phyloP scores from a whole-genome alignment of 2,888 invertebrate species.

The Lasioglossum oenotherae region DNA sequence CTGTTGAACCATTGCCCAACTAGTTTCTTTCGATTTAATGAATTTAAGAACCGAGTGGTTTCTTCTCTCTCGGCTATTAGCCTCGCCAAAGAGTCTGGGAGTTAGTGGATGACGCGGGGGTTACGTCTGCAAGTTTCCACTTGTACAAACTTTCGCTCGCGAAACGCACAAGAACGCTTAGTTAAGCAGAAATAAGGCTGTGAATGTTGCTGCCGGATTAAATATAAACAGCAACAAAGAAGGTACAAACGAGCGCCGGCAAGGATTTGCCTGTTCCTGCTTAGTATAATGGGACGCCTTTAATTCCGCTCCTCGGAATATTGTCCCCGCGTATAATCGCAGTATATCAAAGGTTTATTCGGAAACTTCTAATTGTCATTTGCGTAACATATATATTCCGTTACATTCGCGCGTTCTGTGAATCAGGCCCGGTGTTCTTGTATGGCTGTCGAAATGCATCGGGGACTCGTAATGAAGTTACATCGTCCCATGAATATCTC shows the following conservation, averaged over 20 bases:
- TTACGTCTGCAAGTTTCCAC: constrained; percentile 63
- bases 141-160: constrained; percentile 55
- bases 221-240: constrained; percentile 58
- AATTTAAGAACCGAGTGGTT: constrained; percentile 31
- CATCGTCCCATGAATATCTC: constrained; percentile 8
- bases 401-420: background rate
- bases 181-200: constrained; percentile 66
- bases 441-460: background rate
- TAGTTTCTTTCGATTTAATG: constrained; percentile 35
- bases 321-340: constrained; percentile 35
- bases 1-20: background rate
- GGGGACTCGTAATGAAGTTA: background rate
- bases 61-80: constrained; percentile 57
- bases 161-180: constrained; percentile 58
- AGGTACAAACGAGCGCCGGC: constrained; percentile 41
- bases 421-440: background rate
- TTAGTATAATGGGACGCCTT: constrained; percentile 25
- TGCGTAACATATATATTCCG: background rate
- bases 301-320: constrained; percentile 24
- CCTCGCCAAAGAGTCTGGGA: constrained; percentile 55
- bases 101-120: constrained; percentile 60
- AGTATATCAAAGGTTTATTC: constrained; percentile 27
- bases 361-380: constrained; percentile 21
- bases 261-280: constrained; percentile 37
- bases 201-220: constrained; percentile 50